Percentiles rank a stretch among this genome's conserved stretches.
Conservation (phyloP, 1,140 invertebrate genomes). For the Copidosoma floridanum region DNA sequence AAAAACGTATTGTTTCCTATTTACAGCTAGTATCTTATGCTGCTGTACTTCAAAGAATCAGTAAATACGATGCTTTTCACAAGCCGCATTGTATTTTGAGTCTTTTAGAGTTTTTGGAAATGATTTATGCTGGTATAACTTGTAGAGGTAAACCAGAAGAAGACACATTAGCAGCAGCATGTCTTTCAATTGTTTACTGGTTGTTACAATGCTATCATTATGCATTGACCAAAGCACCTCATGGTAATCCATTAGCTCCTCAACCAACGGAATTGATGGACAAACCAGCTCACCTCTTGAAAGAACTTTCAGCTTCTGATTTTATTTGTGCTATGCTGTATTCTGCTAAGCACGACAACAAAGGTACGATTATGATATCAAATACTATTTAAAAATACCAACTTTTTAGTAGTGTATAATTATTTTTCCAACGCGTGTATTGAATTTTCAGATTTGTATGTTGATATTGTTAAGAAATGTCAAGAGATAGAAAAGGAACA, state of each 20-base stretch:
- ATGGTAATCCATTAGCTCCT: conserved; percentile 50
- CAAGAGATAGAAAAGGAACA: conserved; percentile 67
- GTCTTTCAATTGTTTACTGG: conserved; percentile 78
- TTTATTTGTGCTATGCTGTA: conserved; percentile 81
- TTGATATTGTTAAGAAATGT: conserved; percentile 71
- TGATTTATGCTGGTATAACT: conserved; percentile 70
- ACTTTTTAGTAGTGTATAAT: no score
- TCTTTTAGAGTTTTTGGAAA: conserved; percentile 81
- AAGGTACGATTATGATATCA: no score
- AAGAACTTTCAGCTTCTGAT: conserved; percentile 70
- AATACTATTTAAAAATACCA: no score
- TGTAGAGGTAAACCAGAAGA: conserved; percentile 79
- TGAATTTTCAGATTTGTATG: conserved; percentile 59
- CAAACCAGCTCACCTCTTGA: conserved; percentile 68
- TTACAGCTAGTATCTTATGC: conserved; percentile 81
- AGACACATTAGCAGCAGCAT: conserved; percentile 70
- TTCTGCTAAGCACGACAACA: conserved; percentile 69
- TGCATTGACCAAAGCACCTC: conserved; percentile 57
- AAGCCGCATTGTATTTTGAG: conserved; percentile 87
- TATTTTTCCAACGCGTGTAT: no score
- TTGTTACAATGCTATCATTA: conserved; percentile 76
- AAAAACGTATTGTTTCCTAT: conserved; percentile 10
- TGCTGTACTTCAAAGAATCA: conserved; percentile 81
- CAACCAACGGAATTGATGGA: conserved; percentile 67
- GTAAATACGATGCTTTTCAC: conserved; percentile 84